Conservation (phyloP, 2,113 vertebrate genomes). For the Trematocara stigmaticum region DNA sequence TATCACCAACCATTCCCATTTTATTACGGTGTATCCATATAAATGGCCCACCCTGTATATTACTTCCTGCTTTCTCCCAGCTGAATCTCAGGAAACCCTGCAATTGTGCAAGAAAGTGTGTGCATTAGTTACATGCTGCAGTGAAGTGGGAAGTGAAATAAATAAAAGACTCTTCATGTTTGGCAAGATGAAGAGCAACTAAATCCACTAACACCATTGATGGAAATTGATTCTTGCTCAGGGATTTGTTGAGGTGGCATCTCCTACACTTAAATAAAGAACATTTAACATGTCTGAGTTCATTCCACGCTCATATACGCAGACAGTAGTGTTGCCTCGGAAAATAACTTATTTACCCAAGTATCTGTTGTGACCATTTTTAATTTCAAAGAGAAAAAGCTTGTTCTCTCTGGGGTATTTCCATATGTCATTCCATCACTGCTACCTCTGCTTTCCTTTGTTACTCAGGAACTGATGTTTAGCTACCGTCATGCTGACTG, state of each 20-base stretch:
- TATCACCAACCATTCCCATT: too few species aligned
- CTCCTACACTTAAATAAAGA: background rate
- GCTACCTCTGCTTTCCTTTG: background rate
- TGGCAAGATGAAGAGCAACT: background rate
- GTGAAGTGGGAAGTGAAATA: background rate
- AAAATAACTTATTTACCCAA: constrained; percentile 2
- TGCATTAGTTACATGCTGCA: background rate
- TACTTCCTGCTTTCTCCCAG: background rate
- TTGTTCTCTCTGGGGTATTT: constrained; percentile 16
- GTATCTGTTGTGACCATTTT: constrained; percentile 6
- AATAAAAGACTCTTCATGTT: background rate
- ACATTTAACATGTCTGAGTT: background rate
- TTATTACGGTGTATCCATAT: too few species aligned
- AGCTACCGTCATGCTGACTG: background rate
- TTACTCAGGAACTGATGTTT: constrained; percentile 1
- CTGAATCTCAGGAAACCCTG: background rate
- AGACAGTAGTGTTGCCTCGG: background rate
- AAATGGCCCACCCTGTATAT: background rate
- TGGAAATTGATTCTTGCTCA: background rate
- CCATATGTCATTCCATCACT: constrained; percentile 12
- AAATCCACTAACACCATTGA: background rate
- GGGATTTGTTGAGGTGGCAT: background rate
- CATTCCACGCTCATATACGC: background rate
- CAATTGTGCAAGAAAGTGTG: background rate
- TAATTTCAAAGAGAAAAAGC: constrained; percentile 2